Evolutionary conservation across 2,797 vertebrate species (phyloP).

Genomic region (Enteromius unitaeniatus): DNA sequence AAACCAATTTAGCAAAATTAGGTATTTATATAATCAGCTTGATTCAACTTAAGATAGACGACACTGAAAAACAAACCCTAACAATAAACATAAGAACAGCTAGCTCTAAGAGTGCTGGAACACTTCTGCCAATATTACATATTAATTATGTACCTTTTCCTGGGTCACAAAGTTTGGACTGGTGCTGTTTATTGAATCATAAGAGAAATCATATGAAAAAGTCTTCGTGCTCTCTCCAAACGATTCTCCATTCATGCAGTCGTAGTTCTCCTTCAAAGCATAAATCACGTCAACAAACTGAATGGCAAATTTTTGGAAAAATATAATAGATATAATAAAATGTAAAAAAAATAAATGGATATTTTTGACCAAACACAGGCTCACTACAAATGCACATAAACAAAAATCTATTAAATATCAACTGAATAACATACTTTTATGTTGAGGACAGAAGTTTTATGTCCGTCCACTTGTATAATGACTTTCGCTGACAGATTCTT

Average conservation of each 20-base stretch:
- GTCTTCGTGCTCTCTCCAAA: conserved; percentile 88
- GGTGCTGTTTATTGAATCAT: conserved; percentile 88
- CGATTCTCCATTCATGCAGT: conserved; percentile 82
- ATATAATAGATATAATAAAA: not conserved
- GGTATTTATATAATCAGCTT: not conserved
- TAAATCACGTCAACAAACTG: not conserved
- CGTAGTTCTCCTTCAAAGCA: conserved; percentile 17
- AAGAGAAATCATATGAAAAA: conserved; percentile 96
- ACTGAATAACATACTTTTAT: conserved; percentile 81
- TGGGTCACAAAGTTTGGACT: conserved; percentile 86
- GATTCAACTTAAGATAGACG: not conserved
- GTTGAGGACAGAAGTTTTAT: conserved; percentile 91
- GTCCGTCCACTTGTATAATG: conserved; percentile 94
- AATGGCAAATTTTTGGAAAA: conserved; percentile 67
- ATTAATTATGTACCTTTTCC: conserved; percentile 82
- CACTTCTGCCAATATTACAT: not conserved
- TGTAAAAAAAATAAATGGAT: not conserved
- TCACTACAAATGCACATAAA: not conserved
- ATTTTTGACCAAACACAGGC: not conserved
- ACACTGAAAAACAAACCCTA: not conserved
- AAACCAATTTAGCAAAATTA: not conserved
- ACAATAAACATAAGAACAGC: not conserved
- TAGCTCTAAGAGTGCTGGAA: not conserved
- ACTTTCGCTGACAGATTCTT: conserved; percentile 88
- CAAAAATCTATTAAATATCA: not conserved